Evolutionary conservation across 2,888 invertebrate genomes (phyloP), one percentile per base, ranked within the genome.

Genomic region (Therioaphis trifolii): DNA sequence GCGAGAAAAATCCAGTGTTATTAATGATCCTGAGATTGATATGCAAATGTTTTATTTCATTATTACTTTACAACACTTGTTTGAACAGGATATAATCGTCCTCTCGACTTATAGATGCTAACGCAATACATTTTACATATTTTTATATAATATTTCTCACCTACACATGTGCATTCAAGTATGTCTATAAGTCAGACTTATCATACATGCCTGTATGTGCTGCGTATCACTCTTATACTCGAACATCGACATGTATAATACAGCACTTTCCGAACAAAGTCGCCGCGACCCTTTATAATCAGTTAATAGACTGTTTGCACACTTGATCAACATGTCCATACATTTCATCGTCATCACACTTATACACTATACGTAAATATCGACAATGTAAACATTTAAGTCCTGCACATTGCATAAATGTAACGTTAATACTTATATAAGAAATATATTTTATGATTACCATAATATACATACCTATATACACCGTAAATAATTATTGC

Each of bases 71-170:
- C 24, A 15, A 2, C 21, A 35, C 7, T 52, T 52, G 72, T 72
- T 72, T 52, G 35, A 52, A 21, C 72, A 21, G 14, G 7, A 49
- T n/a, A n/a, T n/a, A n/a, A n/a, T n/a, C n/a, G 35, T 35, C 35
- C 35, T 35, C 35, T 5, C 3, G 35, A 35, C 35, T 35, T 35
- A 7, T 35, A 7, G 3, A 35, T 7, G 35, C 35, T 35, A 35
- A 49, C 2, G 46, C 46, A 71, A 46, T 46, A 49, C 24, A 49
- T 27, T 71, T 46, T 49, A 46, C 24, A 71, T 71, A 71, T 71
- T 46, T 71, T 71, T 71, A 27, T 18, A 71, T 69, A 43, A 69
- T 46, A 46, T 46, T 18, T 46, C 46, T 4, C 46, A 46, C 11
- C 24, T 46, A 69, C 9, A 69, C 43, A 29, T 18, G 24, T 24